Base-by-base conservation (phyloP, 2,113 vertebrate species). In the Arothron firmamentum region DNA sequence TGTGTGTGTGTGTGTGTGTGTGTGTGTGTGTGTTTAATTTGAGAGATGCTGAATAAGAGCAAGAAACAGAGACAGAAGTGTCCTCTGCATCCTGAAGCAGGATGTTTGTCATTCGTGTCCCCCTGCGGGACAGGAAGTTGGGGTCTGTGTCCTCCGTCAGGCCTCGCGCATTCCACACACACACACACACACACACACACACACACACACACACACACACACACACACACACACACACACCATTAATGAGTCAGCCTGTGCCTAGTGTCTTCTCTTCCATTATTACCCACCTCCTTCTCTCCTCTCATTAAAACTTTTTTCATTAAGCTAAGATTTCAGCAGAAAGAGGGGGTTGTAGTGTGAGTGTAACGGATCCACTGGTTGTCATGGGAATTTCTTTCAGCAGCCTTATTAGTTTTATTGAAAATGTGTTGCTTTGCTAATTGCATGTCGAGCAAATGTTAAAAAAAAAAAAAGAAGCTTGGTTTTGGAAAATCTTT, bases 121-220 rank as follows among this genome's bases (percentile, higher is more conserved):
- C 45, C 45, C 45, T 47, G 45, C 17, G 45, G 45, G 45, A 47
- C 45, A 17, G 45, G 17, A 47, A 7, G 45, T 16, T 47, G 45
- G 45, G 45, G 45, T 47, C 45, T 16, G 45, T 9, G 17, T 47
- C 45, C 45, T 47, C 6, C 14, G 6, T 47, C 14, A n/a, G 45
- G 45, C 15, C 45, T n/a, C 60, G 42, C 14, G 19, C 50, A 28
- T 38, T 38, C 43, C 45, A 51, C 54, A 52, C 57, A 60, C 14
- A 46, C 45, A 25, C 25, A 25, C 25, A 25, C 25, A n/a, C n/a
- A n/a, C 45, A 51, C 54, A 52, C 45, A 51, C 54, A 52, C 45
- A 51, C 54, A 52, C 45, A 51, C 54, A 52, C 45, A 51, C 54
- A 52, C 45, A 51, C 54, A 52, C 45, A 51, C 54, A 52, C n/a